Percentiles rank a stretch among this genome's conserved stretches.
phyloP scores from a whole-genome alignment of 1,140 invertebrate genomes.

The Aphelenchoides fujianensis region DNA sequence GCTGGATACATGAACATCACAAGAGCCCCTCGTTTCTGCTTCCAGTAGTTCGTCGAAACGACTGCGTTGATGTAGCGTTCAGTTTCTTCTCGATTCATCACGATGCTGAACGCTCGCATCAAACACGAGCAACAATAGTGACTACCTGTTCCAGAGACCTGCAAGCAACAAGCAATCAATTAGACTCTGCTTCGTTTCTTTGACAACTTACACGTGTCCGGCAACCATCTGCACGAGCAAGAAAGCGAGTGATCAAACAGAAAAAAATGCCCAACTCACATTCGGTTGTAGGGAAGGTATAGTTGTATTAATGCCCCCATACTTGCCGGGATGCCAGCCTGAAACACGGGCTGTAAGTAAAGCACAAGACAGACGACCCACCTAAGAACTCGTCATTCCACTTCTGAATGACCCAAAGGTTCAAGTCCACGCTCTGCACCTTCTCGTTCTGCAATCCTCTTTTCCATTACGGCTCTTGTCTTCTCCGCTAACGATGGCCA shows the following conservation, averaged over 20 bases:
- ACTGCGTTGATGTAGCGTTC: slow-evolving; percentile 61
- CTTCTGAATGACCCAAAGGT: slow-evolving; percentile 62
- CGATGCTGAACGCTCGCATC: slow-evolving; percentile 54
- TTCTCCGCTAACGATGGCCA: slow-evolving; percentile 52
- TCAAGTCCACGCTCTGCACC: slow-evolving; percentile 58
- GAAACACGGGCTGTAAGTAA: slow-evolving; percentile 15
- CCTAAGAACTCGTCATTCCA: slow-evolving; percentile 62
- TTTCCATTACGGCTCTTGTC: background rate
- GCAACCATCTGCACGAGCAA: slow-evolving; percentile 55
- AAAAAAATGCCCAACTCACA: too few relatives aligned
- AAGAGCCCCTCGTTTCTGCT: slow-evolving; percentile 53
- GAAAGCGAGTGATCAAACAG: too few relatives aligned
- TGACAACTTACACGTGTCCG: slow-evolving; percentile 60
- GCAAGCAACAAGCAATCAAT: too few relatives aligned
- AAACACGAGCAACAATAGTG: slow-evolving; percentile 25
- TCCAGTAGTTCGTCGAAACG: slow-evolving; percentile 60
- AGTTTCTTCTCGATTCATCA: slow-evolving; percentile 62
- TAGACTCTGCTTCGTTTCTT: too few relatives aligned
- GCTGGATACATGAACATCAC: slow-evolving; percentile 62
- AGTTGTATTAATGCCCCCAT: slow-evolving; percentile 58
- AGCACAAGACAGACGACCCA: too few relatives aligned
- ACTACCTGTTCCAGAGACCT: slow-evolving; percentile 56
- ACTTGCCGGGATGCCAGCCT: slow-evolving; percentile 37
- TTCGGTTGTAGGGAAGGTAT: too few relatives aligned
- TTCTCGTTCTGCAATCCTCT: slow-evolving; percentile 57